Evolutionary conservation across 2,888 invertebrate genomes (phyloP), one percentile per base, ranked within the genome.

Genomic region (Flabesymbios commensalis): DNA sequence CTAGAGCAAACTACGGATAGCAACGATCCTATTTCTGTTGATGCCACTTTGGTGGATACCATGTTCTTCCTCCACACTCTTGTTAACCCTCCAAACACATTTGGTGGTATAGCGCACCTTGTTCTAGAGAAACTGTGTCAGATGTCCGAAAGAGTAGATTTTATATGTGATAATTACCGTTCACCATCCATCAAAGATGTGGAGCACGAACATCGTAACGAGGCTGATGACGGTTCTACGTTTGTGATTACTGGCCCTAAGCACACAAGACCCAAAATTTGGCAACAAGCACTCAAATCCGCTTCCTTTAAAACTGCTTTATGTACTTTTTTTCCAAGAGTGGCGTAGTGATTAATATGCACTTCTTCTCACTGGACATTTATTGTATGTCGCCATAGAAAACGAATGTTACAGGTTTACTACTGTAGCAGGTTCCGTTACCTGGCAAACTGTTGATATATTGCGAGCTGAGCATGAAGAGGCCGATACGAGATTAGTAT

Each of bases 141-240:
- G n/a, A 22, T 29, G 4, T 22, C 45, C 17, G 3, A 28, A 7
- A 10, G 43, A n/a, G 43, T 56, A 3, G 47, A 60, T 36, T 14
- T 60, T 17, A 56, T 60, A 3, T 60, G 42, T 33, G 60, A 60
- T 29, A 43, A 24, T 17, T 60, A 60, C 39, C 26, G 19, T 10
- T 24, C 22, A 7, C 60, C 60, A 4, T 60, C 55, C 14, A 39
- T 60, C 29, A 60, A 60, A 32, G 55, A 31, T 17, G 19, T 22
- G 45, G 60, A 60, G 29, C 29, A 48, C n/a, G 60, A 29, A 2
- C 19, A 48, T 19, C n/a, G 52, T 14, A 48, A 48, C 17, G 10
- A 19, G 7, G 52, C n/a, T 7, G 51, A 22, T 22, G 19, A 5
- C 5, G 19, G 7, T 7, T 26, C 14, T 28, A 10, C 10, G 10